These are phyloP conservation scores for Anas georgica DNA, from an alignment of 2,797 vertebrate genomes.

Conservation along the genomic window DNA sequence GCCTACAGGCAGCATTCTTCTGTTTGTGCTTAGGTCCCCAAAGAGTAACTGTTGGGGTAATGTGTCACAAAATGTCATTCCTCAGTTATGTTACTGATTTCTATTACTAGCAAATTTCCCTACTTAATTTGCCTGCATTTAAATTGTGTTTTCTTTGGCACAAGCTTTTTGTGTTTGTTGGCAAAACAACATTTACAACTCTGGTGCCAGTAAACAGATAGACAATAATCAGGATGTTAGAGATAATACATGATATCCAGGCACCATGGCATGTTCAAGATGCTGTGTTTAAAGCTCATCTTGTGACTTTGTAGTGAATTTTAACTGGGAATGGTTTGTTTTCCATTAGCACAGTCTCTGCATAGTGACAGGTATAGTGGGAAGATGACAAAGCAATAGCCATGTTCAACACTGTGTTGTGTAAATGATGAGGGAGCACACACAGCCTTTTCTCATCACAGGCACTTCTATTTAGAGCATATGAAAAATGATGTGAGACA, in stretches of 20 bases:
- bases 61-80: background rate
- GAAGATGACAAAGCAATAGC: background rate
- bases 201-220: background rate
- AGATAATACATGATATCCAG: background rate
- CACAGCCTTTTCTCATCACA: background rate
- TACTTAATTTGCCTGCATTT: background rate
- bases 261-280: background rate
- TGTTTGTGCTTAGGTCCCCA: accelerated
- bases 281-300: background rate
- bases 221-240: background rate
- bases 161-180: background rate
- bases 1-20: background rate
- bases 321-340: background rate
- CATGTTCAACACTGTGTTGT: accelerated
- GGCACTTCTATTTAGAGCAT: background rate
- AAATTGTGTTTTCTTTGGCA: background rate
- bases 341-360: background rate
- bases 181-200: background rate
- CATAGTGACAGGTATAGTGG: background rate
- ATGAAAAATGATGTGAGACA: background rate
- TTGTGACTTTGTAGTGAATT: background rate
- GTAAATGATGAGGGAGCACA: background rate
- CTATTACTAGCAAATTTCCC: background rate
- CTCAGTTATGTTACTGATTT: background rate
- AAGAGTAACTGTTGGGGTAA: background rate